A percentile compares a stretch with the other conserved stretches of the same genome.
phyloP scores from a whole-genome alignment of 1,140 invertebrate genomes.

The Colletes gigas region DNA sequence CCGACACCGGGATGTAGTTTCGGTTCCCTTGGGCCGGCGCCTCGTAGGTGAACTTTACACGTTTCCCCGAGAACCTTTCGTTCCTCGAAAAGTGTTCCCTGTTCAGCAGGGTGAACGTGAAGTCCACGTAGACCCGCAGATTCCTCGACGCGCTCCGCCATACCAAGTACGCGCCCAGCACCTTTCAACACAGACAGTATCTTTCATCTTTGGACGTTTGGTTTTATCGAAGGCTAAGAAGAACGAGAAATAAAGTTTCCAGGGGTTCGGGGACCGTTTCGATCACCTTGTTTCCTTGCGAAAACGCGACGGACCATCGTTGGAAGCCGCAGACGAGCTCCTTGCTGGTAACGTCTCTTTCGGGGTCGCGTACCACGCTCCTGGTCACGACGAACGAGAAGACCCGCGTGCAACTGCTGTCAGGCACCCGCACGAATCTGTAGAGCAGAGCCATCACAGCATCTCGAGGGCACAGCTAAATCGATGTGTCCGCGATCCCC shows the following conservation, averaged over 20 bases:
- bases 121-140: constrained; percentile 91
- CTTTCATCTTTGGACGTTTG: not conserved
- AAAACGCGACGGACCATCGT: constrained; percentile 93
- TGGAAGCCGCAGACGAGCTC: constrained; percentile 93
- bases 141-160: constrained; percentile 88
- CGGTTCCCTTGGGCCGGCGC: constrained; percentile 89
- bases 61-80: constrained; percentile 91
- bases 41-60: constrained; percentile 89
- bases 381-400: constrained; percentile 92
- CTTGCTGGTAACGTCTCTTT: constrained; percentile 91
- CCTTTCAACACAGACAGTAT: constrained; percentile 63
- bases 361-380: constrained; percentile 89
- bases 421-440: constrained; percentile 91
- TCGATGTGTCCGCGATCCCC: constrained; percentile 50
- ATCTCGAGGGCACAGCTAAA: constrained; percentile 71
- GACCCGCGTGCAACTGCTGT: constrained; percentile 91
- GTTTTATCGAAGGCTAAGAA: too few species aligned
- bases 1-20: constrained; percentile 89
- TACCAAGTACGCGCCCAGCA: constrained; percentile 91
- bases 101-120: constrained; percentile 92
- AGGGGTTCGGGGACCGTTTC: not conserved
- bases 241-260: too few species aligned
- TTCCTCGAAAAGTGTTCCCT: constrained; percentile 93
- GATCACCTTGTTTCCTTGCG: constrained; percentile 86
- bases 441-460: constrained; percentile 91